Conservation (phyloP, 1,140 invertebrate genomes). For the Pomacea maculata region DNA sequence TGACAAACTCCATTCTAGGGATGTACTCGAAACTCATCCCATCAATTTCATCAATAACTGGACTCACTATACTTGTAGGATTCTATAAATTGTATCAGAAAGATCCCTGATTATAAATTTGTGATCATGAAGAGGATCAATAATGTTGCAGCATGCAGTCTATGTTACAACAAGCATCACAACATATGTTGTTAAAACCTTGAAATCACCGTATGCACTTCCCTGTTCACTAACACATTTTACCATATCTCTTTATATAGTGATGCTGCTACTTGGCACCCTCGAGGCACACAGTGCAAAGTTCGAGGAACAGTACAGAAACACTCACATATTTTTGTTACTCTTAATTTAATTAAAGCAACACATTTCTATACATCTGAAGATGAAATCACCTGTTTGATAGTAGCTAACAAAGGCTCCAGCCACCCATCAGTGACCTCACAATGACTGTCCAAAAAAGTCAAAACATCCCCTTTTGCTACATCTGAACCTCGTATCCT, state of each 20-base stretch:
- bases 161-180: no score
- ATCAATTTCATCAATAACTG: constrained; percentile 70
- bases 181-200: no score
- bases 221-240: no score
- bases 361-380: neutral
- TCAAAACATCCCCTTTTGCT: constrained; percentile 62
- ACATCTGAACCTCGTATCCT: constrained; percentile 64
- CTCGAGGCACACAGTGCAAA: no score
- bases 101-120: no score
- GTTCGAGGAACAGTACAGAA: no score
- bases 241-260: no score
- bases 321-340: no score
- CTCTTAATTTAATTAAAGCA: neutral
- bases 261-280: no score
- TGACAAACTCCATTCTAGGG: constrained; percentile 66
- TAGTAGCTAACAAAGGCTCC: constrained; percentile 63
- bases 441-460: constrained; percentile 66
- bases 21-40: constrained; percentile 69
- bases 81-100: constrained; percentile 42
- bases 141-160: no score
- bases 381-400: constrained; percentile 28
- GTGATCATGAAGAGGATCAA: no score
- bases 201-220: no score
- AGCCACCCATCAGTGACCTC: constrained; percentile 67
- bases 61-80: constrained; percentile 66